A percentile compares a stretch with the other conserved stretches of the same genome.
These are phyloP conservation scores for Scaptomyza flava DNA, from an alignment of 2,888 invertebrate genomes.

Conservation along the genomic window DNA sequence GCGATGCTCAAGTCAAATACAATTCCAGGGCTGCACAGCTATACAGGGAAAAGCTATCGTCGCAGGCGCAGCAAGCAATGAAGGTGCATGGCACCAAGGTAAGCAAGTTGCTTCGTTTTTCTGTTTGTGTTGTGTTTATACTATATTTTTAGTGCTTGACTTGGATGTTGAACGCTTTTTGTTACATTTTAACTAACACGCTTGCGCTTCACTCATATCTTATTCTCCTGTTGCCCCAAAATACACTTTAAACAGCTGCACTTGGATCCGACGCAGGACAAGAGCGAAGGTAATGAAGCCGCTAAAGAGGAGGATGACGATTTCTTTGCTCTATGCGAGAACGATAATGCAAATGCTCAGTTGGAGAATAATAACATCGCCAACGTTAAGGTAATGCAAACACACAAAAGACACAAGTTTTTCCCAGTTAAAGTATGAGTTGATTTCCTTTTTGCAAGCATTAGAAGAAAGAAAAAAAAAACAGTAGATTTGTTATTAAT, in stretches of 20 bases:
- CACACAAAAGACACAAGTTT: slow-evolving; percentile 25
- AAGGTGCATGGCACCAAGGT: slow-evolving; percentile 94
- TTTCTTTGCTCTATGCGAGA: slow-evolving; percentile 93
- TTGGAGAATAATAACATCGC: slow-evolving; percentile 84
- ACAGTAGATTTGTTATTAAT: neutral
- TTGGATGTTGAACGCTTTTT: slow-evolving; percentile 14
- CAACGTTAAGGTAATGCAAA: slow-evolving; percentile 85
- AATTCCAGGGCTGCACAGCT: slow-evolving; percentile 96
- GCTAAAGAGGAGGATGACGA: slow-evolving; percentile 86
- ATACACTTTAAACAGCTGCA: slow-evolving; percentile 86
- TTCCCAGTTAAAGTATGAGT: slow-evolving; percentile 33
- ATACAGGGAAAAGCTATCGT: slow-evolving; percentile 95
- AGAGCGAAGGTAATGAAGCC: slow-evolving; percentile 86
- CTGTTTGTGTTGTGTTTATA: slow-evolving; percentile 23
- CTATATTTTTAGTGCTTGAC: slow-evolving; percentile 28
- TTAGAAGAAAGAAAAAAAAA: neutral
- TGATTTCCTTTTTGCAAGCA: slow-evolving; percentile 6
- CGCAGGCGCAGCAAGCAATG: slow-evolving; percentile 94
- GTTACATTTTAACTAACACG: slow-evolving; percentile 29
- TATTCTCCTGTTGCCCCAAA: slow-evolving; percentile 21
- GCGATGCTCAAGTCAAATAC: slow-evolving; percentile 98
- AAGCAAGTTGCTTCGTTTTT: slow-evolving; percentile 58
- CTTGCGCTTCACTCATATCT: slow-evolving; percentile 44
- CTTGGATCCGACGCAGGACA: slow-evolving; percentile 88
- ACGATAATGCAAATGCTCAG: slow-evolving; percentile 82